Evolutionary conservation across 37 sponge, comb jelly and placozoan genomes (phyloP).

Genomic region (Hexactinellida sp.): DNA sequence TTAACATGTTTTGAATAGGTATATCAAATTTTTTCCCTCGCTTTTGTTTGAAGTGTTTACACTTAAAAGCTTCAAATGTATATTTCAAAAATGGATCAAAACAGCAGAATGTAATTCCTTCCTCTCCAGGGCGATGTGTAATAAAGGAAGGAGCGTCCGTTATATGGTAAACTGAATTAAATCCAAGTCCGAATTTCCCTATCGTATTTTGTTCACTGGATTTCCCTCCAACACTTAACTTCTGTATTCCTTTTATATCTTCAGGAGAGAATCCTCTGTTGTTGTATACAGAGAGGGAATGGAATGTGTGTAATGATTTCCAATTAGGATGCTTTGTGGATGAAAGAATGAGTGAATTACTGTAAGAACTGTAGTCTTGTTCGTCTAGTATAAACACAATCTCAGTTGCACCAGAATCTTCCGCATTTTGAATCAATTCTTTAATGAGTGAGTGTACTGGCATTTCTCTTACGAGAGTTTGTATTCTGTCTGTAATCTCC

Average conservation of each 20-base stretch:
- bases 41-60: neutral
- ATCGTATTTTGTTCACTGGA: neutral
- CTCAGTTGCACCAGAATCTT: neutral
- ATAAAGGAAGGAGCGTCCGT: neutral
- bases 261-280: neutral
- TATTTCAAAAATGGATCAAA: conserved; percentile 8
- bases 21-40: neutral
- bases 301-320: neutral
- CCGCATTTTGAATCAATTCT: conserved; percentile 15
- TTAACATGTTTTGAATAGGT: neutral
- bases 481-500: neutral
- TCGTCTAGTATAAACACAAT: neutral
- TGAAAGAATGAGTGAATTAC: neutral
- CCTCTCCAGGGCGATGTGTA: neutral
- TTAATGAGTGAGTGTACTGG: neutral
- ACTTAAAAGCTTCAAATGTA: neutral
- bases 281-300: neutral
- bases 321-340: neutral
- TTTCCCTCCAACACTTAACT: conserved; percentile 3
- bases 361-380: neutral
- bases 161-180: neutral
- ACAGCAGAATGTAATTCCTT: neutral
- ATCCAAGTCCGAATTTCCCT: neutral
- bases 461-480: neutral
- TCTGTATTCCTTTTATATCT: neutral